Evolutionary conservation across 2,888 invertebrate genomes (phyloP), one percentile per base, ranked within the genome.

Genomic region (Stenichneumon culpator): DNA sequence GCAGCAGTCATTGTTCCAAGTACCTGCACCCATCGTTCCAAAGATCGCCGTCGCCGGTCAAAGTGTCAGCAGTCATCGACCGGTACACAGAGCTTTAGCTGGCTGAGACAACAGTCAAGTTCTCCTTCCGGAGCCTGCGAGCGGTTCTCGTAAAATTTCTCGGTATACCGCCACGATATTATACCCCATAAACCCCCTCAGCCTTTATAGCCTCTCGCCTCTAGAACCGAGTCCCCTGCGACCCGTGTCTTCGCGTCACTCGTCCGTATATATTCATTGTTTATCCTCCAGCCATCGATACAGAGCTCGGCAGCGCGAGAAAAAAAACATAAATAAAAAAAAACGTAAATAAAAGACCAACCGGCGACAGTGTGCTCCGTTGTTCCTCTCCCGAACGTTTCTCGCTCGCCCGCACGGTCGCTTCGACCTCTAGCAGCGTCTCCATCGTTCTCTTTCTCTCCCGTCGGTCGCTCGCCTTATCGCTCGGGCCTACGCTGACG

Each of bases 401-500:
- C 47, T 84, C 79, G 79, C 78, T 47, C 44, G 39, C 39, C 3
- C 39, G 39, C 39, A 7, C 32, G 32, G 32, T 32, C 32, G 1
- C 6, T 0, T 32, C 39, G 39, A 39, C 39, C 11, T 11, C 39
- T 9, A 0, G 39, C 11, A 16, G 44, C 14, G 44, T 47, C 44
- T 47, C 44, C 16, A 2, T 16, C 16, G 44, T 47, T 3, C 44
- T 60, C 50, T 79, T 69, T 73, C 28, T 70, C 39, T 39, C 11
- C 39, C 63, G 47, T 80, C 54, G 63, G 54, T 65, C 44, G 77
- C 68, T 44, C 72, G 65, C 77, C n/a, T 50, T 52, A 32, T 69
- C 74, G 69, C 39, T 39, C 75, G 82, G 11, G 54, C 32, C 69
- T 70, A 74, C 54, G 87, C 87, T 87, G 87, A 87, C 87, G 87